Conservation (phyloP, 1,140 invertebrate genomes). For the Drosophila pachea region DNA sequence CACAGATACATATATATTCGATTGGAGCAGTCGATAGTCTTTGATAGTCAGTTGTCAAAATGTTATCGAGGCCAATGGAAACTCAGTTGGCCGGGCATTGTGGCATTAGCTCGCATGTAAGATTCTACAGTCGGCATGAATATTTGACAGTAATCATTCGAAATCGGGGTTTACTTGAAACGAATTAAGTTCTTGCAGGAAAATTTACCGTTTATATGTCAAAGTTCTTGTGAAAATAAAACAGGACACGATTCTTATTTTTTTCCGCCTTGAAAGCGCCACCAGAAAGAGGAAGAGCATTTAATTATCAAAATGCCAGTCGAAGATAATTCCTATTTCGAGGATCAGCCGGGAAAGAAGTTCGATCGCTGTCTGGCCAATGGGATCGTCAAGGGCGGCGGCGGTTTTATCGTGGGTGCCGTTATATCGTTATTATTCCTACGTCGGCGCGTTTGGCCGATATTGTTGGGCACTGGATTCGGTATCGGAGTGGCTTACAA, state of each 20-base stretch:
- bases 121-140: no score
- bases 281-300: not conserved
- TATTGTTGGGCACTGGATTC: slow-evolving; percentile 85
- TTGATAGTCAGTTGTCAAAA: slow-evolving; percentile 8
- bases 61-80: slow-evolving; percentile 3
- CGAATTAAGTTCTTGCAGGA: not conserved
- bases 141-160: no score
- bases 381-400: slow-evolving; percentile 83
- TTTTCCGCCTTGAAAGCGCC: not conserved
- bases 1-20: no score
- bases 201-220: slow-evolving; percentile 35
- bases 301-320: slow-evolving; percentile 18
- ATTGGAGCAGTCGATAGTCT: no score
- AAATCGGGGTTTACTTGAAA: not conserved
- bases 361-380: slow-evolving; percentile 83
- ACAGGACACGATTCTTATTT: not conserved
- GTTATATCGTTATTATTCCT: slow-evolving; percentile 85
- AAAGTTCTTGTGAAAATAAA: slow-evolving; percentile 16
- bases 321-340: slow-evolving; percentile 48
- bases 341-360: slow-evolving; percentile 81
- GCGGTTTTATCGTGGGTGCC: slow-evolving; percentile 84
- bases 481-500: slow-evolving; percentile 88
- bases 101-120: no score
- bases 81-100: no score
- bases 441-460: slow-evolving; percentile 84